Percentiles rank a stretch among this genome's conserved stretches.
Evolutionary conservation across 1,140 invertebrate genomes (phyloP).

Genomic region (Drosophila malerkotliana): DNA sequence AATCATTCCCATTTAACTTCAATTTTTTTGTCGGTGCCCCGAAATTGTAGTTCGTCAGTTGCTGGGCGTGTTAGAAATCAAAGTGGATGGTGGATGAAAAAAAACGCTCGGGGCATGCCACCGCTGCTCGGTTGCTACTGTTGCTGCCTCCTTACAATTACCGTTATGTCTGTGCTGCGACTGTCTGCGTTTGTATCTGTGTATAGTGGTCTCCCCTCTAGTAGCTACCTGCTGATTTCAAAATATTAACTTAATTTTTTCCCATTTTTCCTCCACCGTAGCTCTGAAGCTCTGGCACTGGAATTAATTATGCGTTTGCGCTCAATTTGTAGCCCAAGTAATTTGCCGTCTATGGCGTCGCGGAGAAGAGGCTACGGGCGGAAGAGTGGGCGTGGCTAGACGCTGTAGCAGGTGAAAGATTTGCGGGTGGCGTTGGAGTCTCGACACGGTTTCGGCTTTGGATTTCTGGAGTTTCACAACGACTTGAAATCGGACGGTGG

Average conservation of each 20-base stretch:
- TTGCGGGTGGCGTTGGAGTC: slow-evolving; percentile 59
- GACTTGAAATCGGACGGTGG: slow-evolving; percentile 41
- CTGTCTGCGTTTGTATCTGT: slow-evolving; percentile 31
- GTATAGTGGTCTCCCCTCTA: not conserved
- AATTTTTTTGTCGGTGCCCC: not conserved
- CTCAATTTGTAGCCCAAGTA: slow-evolving; percentile 79
- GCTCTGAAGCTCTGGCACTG: slow-evolving; percentile 36
- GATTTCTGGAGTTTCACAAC: slow-evolving; percentile 61
- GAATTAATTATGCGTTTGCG: slow-evolving; percentile 81
- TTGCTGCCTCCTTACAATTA: slow-evolving; percentile 45
- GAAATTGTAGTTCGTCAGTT: slow-evolving; percentile 28
- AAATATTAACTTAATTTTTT: slow-evolving; percentile 78
- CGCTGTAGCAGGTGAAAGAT: slow-evolving; percentile 65
- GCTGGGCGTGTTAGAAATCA: slow-evolving; percentile 27
- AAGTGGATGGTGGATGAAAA: slow-evolving; percentile 29
- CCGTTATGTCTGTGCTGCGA: slow-evolving; percentile 45
- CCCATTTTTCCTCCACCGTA: slow-evolving; percentile 45
- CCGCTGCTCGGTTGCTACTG: slow-evolving; percentile 18
- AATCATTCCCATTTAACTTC: not conserved
- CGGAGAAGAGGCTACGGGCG: slow-evolving; percentile 1
- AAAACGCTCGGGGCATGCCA: slow-evolving; percentile 30
- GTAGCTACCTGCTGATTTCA: slow-evolving; percentile 67
- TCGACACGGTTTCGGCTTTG: slow-evolving; percentile 8
- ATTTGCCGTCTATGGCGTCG: slow-evolving; percentile 35
- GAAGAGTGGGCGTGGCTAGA: slow-evolving; percentile 30